Evolutionary conservation across 2,888 invertebrate genomes (phyloP), one percentile per base, ranked within the genome.

Genomic region (Hedychridium roseum): DNA sequence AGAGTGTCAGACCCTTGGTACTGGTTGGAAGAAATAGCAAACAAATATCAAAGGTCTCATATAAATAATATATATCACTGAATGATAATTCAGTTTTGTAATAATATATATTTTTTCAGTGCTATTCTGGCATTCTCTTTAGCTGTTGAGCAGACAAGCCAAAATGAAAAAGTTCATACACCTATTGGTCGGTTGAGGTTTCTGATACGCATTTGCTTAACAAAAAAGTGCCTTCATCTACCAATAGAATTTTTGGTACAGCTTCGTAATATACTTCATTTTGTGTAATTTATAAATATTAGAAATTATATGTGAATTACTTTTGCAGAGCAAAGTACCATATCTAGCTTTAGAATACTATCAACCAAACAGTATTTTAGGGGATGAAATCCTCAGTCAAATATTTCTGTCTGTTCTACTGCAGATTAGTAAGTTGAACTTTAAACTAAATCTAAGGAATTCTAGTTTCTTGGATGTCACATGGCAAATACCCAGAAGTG

Each of bases 351-450:
- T 64, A 53, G 64, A 74, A 57, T 79, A 66, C 69, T 75, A 76
- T 39, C 73, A 80, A 48, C 50, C 71, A 55, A 63, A 71, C 42
- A 79, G 79, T 57, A 83, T 86, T 43, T 67, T 87, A 15, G 86
- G 86, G 5, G 84, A 87, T 78, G 86, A 86, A 74, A 87, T 88
- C 57, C 68, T 87, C 16, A 78, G 80, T 0, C 82, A 85, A 73
- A 84, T 86, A 63, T 79, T 85, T 43, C 63, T 84, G 43, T 86
- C 86, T 0, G 82, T 84, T 12, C 66, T 86, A 23, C 68, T 82
- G 37, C 84, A 84, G 71, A 78, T 82, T 43, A 78, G 81, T 44
- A 80, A 78, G 55, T 71, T 85, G 41, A 75, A 76, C 37, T 86
- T 86, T 66, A 75, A 79, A 47, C 69, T 86, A 42, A 81, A 84